phyloP scores from a whole-genome alignment of 2,888 invertebrate genomes.

The Drosophila acutilabella region DNA sequence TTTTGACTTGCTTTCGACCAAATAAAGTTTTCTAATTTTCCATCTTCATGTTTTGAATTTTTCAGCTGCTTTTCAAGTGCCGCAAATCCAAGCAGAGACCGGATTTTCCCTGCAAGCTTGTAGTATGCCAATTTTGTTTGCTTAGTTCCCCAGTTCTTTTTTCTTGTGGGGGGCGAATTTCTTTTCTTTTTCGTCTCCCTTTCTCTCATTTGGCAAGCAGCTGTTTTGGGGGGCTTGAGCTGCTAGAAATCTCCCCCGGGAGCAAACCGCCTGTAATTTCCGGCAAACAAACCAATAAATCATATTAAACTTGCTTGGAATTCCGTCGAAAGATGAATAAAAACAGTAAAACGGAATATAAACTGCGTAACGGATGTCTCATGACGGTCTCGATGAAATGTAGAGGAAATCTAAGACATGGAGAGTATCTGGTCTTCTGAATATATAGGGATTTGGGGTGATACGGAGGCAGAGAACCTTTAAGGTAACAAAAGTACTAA shows the following conservation, averaged over 20 bases:
- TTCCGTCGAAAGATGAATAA: constrained; percentile 28
- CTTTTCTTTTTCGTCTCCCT: constrained; percentile 18
- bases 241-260: constrained; percentile 13
- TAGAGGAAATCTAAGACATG: constrained; percentile 70
- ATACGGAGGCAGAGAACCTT: no score
- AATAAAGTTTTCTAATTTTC: constrained; percentile 82
- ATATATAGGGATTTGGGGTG: background rate
- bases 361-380: constrained; percentile 60
- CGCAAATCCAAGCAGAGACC: constrained; percentile 10
- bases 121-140: constrained; percentile 74
- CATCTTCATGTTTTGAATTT: constrained; percentile 81
- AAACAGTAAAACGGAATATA: constrained; percentile 24
- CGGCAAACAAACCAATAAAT: constrained; percentile 84
- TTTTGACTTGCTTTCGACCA: constrained; percentile 48
- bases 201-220: constrained; percentile 39
- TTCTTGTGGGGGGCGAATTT: constrained; percentile 7
- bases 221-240: constrained; percentile 40
- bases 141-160: constrained; percentile 44
- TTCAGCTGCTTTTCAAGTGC: constrained; percentile 60
- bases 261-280: constrained; percentile 79
- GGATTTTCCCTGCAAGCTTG: constrained; percentile 39
- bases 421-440: constrained; percentile 48
- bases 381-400: constrained; percentile 56
- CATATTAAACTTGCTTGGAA: constrained; percentile 79
- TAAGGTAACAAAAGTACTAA: background rate